These are phyloP conservation scores for Pterocles orientalis DNA, from an alignment of 2,113 vertebrate species.

Conservation along the genomic window DNA sequence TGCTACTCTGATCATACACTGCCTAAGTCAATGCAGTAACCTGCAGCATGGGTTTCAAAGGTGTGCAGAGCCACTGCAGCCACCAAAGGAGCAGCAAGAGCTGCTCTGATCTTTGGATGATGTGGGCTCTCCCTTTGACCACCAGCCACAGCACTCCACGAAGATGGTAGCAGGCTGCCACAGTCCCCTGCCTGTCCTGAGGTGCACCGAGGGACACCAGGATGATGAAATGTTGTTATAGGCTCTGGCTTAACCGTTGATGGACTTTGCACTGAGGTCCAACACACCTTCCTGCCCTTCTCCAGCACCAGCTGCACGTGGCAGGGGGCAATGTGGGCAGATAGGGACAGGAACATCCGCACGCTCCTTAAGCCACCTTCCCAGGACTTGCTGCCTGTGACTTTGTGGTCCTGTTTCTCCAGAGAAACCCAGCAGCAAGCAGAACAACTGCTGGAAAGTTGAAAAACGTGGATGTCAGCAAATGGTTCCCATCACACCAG, in stretches of 20 bases:
- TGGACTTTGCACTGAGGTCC: neutral
- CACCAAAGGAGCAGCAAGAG: neutral
- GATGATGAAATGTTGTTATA: neutral
- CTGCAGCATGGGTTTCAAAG: neutral
- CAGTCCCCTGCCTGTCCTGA: neutral
- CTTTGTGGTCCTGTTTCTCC: neutral
- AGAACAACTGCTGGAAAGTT: neutral
- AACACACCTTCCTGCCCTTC: neutral
- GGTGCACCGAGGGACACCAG: neutral
- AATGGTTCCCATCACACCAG: neutral
- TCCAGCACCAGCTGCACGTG: neutral
- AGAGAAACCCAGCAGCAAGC: neutral
- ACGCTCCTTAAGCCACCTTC: neutral
- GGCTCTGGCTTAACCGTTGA: neutral
- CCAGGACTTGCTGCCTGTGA: neutral
- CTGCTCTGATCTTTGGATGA: neutral
- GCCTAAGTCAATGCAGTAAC: neutral
- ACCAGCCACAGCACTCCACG: too few relatives aligned
- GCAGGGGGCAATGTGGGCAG: fast-evolving
- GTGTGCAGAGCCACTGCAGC: neutral
- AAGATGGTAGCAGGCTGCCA: neutral
- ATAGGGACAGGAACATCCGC: neutral
- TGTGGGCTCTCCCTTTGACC: neutral
- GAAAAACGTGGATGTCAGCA: neutral
- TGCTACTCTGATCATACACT: neutral